Evolutionary conservation across 2,888 invertebrate genomes (phyloP).

Genomic region (Caenorhabditis becei): DNA sequence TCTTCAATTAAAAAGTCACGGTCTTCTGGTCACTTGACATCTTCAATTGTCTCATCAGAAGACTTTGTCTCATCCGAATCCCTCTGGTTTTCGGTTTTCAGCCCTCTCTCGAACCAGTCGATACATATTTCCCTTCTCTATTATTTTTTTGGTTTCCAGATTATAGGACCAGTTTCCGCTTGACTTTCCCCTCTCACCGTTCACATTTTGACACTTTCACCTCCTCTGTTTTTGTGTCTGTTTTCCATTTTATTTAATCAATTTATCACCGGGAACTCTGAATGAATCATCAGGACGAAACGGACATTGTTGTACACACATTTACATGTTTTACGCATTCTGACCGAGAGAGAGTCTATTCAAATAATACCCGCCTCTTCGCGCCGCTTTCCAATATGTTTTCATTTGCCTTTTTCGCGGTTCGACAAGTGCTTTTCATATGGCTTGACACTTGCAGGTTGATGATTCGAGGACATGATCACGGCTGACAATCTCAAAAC

Average conservation of each 20-base stretch:
- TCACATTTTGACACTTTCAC: not conserved
- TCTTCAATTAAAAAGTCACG: too few relatives aligned
- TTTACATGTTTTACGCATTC: conserved; percentile 60
- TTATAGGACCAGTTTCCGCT: conserved; percentile 46
- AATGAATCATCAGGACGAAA: conserved; percentile 27
- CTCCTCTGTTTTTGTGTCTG: not conserved
- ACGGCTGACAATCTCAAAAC: conserved; percentile 45
- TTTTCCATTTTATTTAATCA: conserved; percentile 4
- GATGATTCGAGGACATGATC: conserved; percentile 38
- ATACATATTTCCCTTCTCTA: conserved; percentile 5
- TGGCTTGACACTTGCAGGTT: not conserved
- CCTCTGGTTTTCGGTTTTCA: conserved; percentile 18
- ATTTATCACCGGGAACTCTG: conserved; percentile 24
- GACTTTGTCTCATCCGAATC: too few relatives aligned
- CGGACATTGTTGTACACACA: conserved; percentile 33
- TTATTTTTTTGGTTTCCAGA: conserved; percentile 52
- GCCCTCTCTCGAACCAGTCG: not conserved
- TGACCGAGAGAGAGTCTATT: conserved; percentile 31
- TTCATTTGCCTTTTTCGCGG: conserved; percentile 1
- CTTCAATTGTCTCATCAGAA: too few relatives aligned
- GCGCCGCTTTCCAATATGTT: not conserved
- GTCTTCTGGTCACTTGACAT: not conserved
- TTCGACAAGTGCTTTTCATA: not conserved
- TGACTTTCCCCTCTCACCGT: not conserved
- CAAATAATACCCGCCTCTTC: conserved; percentile 31